Conservation (phyloP, 2,888 invertebrate genomes). For the Thereva nobilitata region DNA sequence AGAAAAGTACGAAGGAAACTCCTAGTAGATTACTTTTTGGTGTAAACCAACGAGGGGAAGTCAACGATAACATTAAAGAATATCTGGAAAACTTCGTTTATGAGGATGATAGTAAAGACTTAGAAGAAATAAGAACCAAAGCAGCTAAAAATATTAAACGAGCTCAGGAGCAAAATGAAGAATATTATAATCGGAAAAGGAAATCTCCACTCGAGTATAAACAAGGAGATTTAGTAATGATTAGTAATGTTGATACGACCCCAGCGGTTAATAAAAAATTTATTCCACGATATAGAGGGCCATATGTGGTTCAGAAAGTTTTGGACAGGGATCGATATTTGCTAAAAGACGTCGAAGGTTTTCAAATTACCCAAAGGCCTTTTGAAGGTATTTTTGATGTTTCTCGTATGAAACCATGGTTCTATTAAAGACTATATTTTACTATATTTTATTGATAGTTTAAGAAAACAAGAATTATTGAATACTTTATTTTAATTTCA, state of each 20-base stretch:
- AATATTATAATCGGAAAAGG: constrained; percentile 25
- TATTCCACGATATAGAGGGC: constrained; percentile 26
- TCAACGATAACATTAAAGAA: constrained; percentile 38
- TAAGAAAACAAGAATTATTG: no score
- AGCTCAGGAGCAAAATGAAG: constrained; percentile 43
- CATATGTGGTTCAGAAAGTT: constrained; percentile 37
- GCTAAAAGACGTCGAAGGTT: constrained; percentile 9
- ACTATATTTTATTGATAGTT: no score
- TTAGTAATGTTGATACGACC: constrained; percentile 33
- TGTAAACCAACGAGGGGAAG: constrained; percentile 44
- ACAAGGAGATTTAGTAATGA: no score
- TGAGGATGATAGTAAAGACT: constrained; percentile 24
- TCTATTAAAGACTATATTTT: background rate
- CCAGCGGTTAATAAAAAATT: constrained; percentile 42
- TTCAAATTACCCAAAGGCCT: constrained; percentile 3
- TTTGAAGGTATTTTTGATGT: constrained; percentile 9
- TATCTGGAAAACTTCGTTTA: constrained; percentile 38
- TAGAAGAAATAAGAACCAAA: constrained; percentile 39
- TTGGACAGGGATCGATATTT: constrained; percentile 38
- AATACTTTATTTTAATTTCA: no score
- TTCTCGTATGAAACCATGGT: background rate
- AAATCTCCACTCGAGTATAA: constrained; percentile 23
- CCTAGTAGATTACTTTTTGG: constrained; percentile 47
- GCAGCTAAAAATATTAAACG: constrained; percentile 39
- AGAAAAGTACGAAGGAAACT: constrained; percentile 43